Evolutionary conservation across 2,888 invertebrate species (phyloP).

Genomic region (Icerya purchasi): DNA sequence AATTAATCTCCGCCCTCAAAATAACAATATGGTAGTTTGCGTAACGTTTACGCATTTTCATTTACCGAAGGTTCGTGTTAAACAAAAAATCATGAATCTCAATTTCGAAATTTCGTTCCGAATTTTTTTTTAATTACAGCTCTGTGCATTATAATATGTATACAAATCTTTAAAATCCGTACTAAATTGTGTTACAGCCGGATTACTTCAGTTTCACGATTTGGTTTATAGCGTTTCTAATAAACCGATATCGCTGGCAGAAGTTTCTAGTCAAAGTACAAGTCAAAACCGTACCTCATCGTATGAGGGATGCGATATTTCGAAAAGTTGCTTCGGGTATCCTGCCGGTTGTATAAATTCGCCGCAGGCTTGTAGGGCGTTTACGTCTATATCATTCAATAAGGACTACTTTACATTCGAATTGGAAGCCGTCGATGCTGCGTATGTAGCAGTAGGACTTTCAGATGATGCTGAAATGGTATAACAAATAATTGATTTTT

Average conservation of each 20-base stretch:
- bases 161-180: too few relatives aligned
- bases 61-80: too few relatives aligned
- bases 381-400: conserved; percentile 36
- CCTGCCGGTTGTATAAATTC: conserved; percentile 42
- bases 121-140: too few relatives aligned
- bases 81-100: too few relatives aligned
- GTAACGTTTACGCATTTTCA: too few relatives aligned
- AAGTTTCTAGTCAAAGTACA: too few relatives aligned
- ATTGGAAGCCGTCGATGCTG: conserved; percentile 32
- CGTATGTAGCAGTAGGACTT: conserved; percentile 57
- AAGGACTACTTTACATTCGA: conserved; percentile 35
- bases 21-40: too few relatives aligned
- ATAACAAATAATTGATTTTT: too few relatives aligned
- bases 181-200: conserved; percentile 15
- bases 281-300: conserved; percentile 38
- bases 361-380: conserved; percentile 41
- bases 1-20: too few relatives aligned
- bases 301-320: conserved; percentile 47
- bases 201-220: conserved; percentile 35
- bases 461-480: conserved; percentile 58
- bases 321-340: conserved; percentile 57
- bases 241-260: conserved; percentile 22
- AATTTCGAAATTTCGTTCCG: too few relatives aligned
- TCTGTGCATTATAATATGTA: too few relatives aligned
- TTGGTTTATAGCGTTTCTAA: conserved; percentile 36